Conservation (phyloP, 2,888 invertebrate genomes). For the Agrochola litura region DNA sequence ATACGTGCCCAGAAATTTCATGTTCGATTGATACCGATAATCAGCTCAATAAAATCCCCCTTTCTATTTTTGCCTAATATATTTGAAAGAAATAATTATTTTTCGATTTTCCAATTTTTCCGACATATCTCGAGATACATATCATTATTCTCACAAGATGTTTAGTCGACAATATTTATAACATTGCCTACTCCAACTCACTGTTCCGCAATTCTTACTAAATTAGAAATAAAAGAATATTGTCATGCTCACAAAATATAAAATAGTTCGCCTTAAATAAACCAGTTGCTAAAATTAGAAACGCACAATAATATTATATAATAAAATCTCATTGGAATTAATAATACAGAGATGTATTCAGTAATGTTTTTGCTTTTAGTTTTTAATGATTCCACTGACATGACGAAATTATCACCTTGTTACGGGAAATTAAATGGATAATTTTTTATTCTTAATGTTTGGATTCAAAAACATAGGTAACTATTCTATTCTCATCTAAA, state of each 20-base stretch:
- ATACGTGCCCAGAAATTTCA: conserved; percentile 36
- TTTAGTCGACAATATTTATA: conserved; percentile 39
- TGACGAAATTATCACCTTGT: neutral
- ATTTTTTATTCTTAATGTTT: neutral
- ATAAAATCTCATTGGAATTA: neutral
- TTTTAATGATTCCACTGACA: neutral
- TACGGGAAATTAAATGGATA: neutral
- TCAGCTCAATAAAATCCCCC: conserved; percentile 26
- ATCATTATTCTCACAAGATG: conserved; percentile 67
- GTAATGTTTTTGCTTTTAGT: neutral
- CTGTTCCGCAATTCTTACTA: conserved; percentile 17
- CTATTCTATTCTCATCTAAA: neutral
- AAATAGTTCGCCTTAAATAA: conserved; percentile 40
- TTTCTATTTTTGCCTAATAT: conserved; percentile 39
- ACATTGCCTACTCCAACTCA: conserved; percentile 17
- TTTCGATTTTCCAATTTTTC: conserved; percentile 50
- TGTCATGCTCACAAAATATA: conserved; percentile 32
- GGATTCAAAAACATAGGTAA: neutral
- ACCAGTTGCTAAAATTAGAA: conserved; percentile 54
- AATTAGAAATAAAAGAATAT: conserved; percentile 14
- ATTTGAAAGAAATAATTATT: conserved; percentile 39
- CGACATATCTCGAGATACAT: conserved; percentile 79
- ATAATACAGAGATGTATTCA: conserved; percentile 29
- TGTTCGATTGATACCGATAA: conserved; percentile 36
- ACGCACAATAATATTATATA: conserved; percentile 51